phyloP scores from a whole-genome alignment of 2,888 invertebrate species.

The Patella pellucida region DNA sequence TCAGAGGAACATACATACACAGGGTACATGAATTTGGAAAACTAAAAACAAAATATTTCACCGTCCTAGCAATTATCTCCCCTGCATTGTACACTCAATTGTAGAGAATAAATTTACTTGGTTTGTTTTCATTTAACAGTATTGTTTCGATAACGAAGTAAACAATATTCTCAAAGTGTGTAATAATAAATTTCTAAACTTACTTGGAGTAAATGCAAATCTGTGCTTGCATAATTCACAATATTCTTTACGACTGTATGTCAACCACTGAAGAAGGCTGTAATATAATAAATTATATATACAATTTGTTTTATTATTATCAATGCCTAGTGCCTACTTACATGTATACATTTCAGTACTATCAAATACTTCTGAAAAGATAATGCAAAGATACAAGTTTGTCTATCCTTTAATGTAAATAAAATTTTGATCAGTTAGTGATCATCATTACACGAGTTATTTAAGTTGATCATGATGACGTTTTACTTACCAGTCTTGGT shows the following conservation, averaged over 20 bases:
- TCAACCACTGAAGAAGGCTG: slow-evolving; percentile 97
- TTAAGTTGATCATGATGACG: not conserved
- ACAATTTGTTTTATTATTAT: not conserved
- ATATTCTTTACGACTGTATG: slow-evolving; percentile 97
- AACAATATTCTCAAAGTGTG: too few relatives aligned
- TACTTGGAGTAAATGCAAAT: slow-evolving; percentile 95
- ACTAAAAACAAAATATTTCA: too few relatives aligned
- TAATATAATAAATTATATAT: slow-evolving; percentile 33
- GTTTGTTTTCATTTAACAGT: too few relatives aligned
- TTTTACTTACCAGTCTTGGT: slow-evolving; percentile 84
- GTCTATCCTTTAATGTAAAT: not conserved
- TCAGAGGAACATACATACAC: too few relatives aligned
- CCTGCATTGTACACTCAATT: too few relatives aligned
- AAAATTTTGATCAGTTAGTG: not conserved
- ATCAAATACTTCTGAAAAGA: too few relatives aligned
- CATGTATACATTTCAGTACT: not conserved
- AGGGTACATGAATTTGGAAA: too few relatives aligned
- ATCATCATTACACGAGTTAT: not conserved
- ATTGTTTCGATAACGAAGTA: too few relatives aligned
- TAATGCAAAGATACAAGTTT: not conserved
- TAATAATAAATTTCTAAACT: slow-evolving; percentile 43
- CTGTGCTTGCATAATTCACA: slow-evolving; percentile 98
- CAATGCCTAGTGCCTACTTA: too few relatives aligned
- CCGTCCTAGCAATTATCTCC: too few relatives aligned
- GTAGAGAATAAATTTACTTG: too few relatives aligned